phyloP scores from a whole-genome alignment of 2,113 vertebrate genomes.

The Alligator sinensis region DNA sequence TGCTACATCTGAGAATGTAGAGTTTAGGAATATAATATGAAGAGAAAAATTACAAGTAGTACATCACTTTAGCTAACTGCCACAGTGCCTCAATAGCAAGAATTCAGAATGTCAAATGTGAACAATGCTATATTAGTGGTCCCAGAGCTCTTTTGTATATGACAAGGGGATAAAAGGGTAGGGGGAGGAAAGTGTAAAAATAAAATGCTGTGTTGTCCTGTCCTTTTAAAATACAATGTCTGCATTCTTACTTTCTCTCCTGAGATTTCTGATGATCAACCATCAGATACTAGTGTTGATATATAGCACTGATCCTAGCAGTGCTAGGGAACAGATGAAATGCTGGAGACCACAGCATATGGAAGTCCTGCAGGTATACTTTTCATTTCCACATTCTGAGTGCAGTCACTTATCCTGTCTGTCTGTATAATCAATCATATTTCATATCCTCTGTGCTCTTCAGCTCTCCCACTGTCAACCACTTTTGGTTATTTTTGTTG shows the following conservation, averaged over 20 bases:
- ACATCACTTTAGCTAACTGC: not conserved
- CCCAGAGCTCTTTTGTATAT: not conserved
- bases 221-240: not conserved
- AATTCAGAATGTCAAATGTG: not conserved
- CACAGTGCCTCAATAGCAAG: not conserved
- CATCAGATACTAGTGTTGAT: not conserved
- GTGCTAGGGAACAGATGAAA: accelerated
- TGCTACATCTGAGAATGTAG: not conserved
- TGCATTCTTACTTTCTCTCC: not conserved
- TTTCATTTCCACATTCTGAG: slow-evolving; percentile 3
- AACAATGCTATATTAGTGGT: not conserved
- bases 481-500: not conserved
- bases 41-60: not conserved
- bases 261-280: not conserved
- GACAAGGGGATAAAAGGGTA: not conserved
- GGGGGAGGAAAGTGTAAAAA: not conserved
- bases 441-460: not conserved
- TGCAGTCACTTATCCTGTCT: not conserved
- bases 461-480: not conserved
- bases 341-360: not conserved
- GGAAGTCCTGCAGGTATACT: not conserved
- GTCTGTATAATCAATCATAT: not conserved
- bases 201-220: not conserved
- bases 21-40: not conserved
- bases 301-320: accelerated